These are phyloP conservation scores for Sparidentex hasta DNA, from an alignment of 2,797 vertebrate species.

Conservation along the genomic window DNA sequence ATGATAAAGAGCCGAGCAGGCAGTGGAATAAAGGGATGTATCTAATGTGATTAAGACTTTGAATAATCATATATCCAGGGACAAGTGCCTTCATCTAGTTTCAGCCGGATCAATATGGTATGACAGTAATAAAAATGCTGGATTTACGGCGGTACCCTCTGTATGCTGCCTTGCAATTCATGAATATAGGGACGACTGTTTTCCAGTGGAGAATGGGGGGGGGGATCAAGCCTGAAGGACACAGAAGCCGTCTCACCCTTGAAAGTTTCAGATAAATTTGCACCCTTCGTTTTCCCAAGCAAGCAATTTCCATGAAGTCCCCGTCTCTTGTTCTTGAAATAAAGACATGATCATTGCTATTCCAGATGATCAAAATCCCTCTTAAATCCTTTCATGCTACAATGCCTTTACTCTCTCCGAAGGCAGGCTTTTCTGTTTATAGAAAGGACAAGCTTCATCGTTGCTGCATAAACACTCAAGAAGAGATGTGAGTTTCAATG, in stretches of 20 bases:
- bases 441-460: constrained; percentile 61
- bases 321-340: constrained; percentile 65
- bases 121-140: constrained; percentile 42
- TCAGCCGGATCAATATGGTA: constrained; percentile 43
- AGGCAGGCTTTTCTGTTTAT: constrained; percentile 63
- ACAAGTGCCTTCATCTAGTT: constrained; percentile 50
- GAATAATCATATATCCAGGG: constrained; percentile 38
- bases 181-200: constrained; percentile 15
- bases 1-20: constrained; percentile 64
- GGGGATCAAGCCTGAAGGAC: constrained; percentile 53
- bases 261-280: constrained; percentile 45
- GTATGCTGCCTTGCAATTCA: constrained; percentile 11
- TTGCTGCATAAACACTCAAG: constrained; percentile 67
- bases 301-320: constrained; percentile 67
- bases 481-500: constrained; percentile 67
- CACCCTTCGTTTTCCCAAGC: constrained; percentile 46
- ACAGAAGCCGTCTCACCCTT: constrained; percentile 27
- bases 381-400: constrained; percentile 70
- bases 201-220: neutral
- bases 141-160: constrained; percentile 41
- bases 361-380: constrained; percentile 72
- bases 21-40: constrained; percentile 43
- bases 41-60: constrained; percentile 57
- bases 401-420: constrained; percentile 54
- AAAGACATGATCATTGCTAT: constrained; percentile 64